Evolutionary conservation across 2,888 invertebrate species (phyloP).

Genomic region (Heliconius hortense): DNA sequence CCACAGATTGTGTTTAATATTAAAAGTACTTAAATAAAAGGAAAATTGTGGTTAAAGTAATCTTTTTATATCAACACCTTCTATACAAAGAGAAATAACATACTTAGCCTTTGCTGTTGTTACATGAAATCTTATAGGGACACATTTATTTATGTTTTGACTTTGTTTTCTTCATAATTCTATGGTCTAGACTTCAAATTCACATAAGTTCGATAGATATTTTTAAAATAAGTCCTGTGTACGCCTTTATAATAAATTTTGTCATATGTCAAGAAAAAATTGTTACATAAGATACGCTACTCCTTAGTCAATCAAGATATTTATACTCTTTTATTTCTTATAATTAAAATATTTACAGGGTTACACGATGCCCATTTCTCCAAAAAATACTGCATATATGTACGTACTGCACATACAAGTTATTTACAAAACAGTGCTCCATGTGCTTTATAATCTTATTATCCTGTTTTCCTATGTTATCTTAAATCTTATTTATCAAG

Average conservation of each 20-base stretch:
- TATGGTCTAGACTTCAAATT: not conserved
- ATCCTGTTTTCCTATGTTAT: too few relatives aligned
- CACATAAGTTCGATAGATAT: not conserved
- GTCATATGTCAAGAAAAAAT: too few relatives aligned
- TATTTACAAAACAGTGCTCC: too few relatives aligned
- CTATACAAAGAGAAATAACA: constrained; percentile 15
- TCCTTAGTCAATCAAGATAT: too few relatives aligned
- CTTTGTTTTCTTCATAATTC: not conserved
- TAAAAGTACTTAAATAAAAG: not conserved
- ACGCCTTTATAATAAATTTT: not conserved
- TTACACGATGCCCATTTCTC: too few relatives aligned
- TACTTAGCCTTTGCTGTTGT: not conserved
- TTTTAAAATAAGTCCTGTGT: not conserved
- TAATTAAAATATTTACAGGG: too few relatives aligned
- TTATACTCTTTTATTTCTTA: too few relatives aligned
- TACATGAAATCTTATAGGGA: constrained; percentile 6
- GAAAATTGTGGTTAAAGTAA: not conserved
- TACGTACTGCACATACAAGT: too few relatives aligned
- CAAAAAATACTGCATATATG: too few relatives aligned
- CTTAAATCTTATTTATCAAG: too few relatives aligned
- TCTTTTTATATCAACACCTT: not conserved
- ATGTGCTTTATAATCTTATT: too few relatives aligned
- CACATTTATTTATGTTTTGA: constrained; percentile 13
- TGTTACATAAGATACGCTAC: too few relatives aligned
- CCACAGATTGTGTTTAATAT: not conserved